phyloP scores from a whole-genome alignment of 2,888 invertebrate genomes.

The Himalopsyche kuldschensis region DNA sequence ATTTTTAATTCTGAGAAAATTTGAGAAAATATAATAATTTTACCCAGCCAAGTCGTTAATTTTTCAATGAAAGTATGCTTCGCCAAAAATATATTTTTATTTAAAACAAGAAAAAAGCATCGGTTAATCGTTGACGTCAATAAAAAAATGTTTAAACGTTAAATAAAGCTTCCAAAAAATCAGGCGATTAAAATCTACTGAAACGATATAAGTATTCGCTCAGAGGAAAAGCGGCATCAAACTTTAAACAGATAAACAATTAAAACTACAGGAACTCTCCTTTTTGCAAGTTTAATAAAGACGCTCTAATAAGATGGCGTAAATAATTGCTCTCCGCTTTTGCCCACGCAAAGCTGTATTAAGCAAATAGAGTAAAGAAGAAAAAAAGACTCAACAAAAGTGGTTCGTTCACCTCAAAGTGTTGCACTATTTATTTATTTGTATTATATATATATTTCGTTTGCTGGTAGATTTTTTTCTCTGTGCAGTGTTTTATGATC shows the following conservation, averaged over 20 bases:
- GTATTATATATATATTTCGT: too few relatives aligned
- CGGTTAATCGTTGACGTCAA: not conserved
- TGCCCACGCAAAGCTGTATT: slow-evolving; percentile 34
- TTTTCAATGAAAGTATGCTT: too few relatives aligned
- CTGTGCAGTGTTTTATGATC: not conserved
- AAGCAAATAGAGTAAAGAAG: slow-evolving; percentile 36
- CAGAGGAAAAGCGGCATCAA: not conserved
- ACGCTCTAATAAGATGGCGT: slow-evolving; percentile 37
- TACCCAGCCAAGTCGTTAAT: too few relatives aligned
- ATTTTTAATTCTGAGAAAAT: too few relatives aligned
- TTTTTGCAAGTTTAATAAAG: slow-evolving; percentile 16
- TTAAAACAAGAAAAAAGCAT: too few relatives aligned
- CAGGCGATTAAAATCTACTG: not conserved
- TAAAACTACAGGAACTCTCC: slow-evolving; percentile 16
- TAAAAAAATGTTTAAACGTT: not conserved
- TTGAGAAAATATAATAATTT: too few relatives aligned
- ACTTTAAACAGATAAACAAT: slow-evolving; percentile 21
- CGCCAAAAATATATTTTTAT: too few relatives aligned
- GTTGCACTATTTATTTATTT: slow-evolving; percentile 4
- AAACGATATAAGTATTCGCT: not conserved
- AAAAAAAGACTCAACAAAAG: slow-evolving; percentile 23
- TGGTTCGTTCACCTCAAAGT: slow-evolving; percentile 29
- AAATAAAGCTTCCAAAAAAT: not conserved
- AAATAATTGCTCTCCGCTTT: slow-evolving; percentile 34
- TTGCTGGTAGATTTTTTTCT: not conserved